A percentile compares a stretch with the other conserved stretches of the same genome.
Conservation (phyloP, 2,888 invertebrate genomes). For the Pammene fasciana region DNA sequence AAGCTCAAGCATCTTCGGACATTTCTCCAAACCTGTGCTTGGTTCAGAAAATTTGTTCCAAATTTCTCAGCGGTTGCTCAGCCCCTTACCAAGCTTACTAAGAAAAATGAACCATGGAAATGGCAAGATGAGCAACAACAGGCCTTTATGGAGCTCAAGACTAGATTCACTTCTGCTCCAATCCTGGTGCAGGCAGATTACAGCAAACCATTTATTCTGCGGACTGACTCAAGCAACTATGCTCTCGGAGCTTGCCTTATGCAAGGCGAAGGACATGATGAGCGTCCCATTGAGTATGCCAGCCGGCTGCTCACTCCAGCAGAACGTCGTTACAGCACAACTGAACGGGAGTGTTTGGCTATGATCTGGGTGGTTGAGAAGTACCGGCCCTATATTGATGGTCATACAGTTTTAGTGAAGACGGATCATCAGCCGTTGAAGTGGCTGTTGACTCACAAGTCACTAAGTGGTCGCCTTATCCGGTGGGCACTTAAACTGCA, state of each 20-base stretch:
- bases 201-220: constrained; percentile 48
- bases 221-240: constrained; percentile 54
- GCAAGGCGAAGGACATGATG: constrained; percentile 36
- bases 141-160: constrained; percentile 44
- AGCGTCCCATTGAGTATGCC: constrained; percentile 32
- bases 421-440: constrained; percentile 60
- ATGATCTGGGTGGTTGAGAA: constrained; percentile 26
- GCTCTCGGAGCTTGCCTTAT: constrained; percentile 43
- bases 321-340: constrained; percentile 58
- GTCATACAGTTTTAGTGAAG: constrained; percentile 57
- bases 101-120: constrained; percentile 44
- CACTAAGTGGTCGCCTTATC: constrained; percentile 10
- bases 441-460: constrained; percentile 11
- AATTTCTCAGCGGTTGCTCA: constrained; percentile 44
- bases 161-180: constrained; percentile 43
- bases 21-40: constrained; percentile 51
- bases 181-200: constrained; percentile 45
- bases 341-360: constrained; percentile 53
- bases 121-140: constrained; percentile 39
- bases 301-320: constrained; percentile 25
- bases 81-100: constrained; percentile 45
- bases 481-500: constrained; percentile 18
- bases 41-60: constrained; percentile 53
- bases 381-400: constrained; percentile 51
- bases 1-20: constrained; percentile 39